These are phyloP conservation scores for Nixonia krombeini DNA, from an alignment of 1,140 invertebrate species.

Conservation along the genomic window DNA sequence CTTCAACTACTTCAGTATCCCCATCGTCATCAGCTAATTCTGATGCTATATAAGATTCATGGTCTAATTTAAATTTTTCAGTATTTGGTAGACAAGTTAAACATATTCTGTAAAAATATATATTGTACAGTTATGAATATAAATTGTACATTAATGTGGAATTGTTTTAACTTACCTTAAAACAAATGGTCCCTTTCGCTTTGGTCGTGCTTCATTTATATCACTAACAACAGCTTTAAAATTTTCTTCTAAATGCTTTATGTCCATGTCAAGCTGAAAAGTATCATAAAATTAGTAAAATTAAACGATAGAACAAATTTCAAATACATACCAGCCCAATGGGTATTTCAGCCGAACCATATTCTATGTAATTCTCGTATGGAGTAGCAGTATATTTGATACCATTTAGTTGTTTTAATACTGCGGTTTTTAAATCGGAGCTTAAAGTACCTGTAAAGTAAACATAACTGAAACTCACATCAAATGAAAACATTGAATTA, in stretches of 20 bases:
- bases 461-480: no score
- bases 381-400: slow-evolving; percentile 77
- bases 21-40: neutral
- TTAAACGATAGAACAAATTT: slow-evolving; percentile 11
- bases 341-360: slow-evolving; percentile 76
- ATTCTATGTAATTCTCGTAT: slow-evolving; percentile 79
- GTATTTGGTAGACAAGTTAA: slow-evolving; percentile 72
- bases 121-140: no score
- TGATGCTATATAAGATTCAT: slow-evolving; percentile 72
- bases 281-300: slow-evolving; percentile 12
- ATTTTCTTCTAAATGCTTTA: slow-evolving; percentile 80
- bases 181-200: slow-evolving; percentile 77
- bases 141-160: slow-evolving; percentile 14
- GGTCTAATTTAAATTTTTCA: slow-evolving; percentile 79
- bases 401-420: slow-evolving; percentile 77
- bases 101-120: slow-evolving; percentile 49
- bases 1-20: slow-evolving; percentile 24
- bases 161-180: slow-evolving; percentile 70
- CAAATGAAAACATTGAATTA: no score
- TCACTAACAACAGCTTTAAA: slow-evolving; percentile 76
- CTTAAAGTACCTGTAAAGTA: slow-evolving; percentile 75
- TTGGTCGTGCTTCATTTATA: slow-evolving; percentile 75
- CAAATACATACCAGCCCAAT: slow-evolving; percentile 76
- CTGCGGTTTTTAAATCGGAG: slow-evolving; percentile 74
- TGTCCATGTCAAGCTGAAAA: slow-evolving; percentile 81